Percentiles rank a stretch among this genome's conserved stretches.
Conservation (phyloP, 2,797 vertebrate species). For the Sylvilagus floridanus region DNA sequence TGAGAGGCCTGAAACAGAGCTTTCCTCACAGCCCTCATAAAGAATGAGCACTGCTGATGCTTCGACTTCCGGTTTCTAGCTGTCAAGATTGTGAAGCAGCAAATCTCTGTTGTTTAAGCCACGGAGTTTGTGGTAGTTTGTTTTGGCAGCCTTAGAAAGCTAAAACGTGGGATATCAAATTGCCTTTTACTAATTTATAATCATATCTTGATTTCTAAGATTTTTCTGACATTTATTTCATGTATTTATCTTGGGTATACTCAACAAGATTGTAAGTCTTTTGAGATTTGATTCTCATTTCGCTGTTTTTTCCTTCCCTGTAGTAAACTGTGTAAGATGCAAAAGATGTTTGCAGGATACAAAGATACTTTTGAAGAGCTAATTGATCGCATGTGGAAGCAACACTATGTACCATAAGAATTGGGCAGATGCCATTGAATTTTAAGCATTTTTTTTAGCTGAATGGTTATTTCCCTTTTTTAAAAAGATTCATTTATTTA, state of each 20-base stretch:
- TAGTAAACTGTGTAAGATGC: not conserved
- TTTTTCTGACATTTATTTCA: conserved; percentile 44
- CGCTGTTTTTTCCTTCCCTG: not conserved
- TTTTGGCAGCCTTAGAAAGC: not conserved
- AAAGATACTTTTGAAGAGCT: not conserved
- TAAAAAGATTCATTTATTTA: too few species aligned
- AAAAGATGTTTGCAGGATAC: not conserved
- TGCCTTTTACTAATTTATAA: not conserved
- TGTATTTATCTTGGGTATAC: not conserved
- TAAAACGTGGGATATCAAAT: not conserved
- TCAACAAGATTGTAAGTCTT: not conserved
- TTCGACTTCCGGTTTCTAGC: not conserved
- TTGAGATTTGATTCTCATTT: not conserved
- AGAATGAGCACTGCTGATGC: not conserved
- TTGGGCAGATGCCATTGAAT: not conserved
- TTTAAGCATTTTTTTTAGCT: not conserved
- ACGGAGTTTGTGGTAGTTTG: not conserved
- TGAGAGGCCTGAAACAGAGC: too few species aligned
- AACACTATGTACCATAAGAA: not conserved
- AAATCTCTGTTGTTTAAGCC: not conserved
- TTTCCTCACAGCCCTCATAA: not conserved
- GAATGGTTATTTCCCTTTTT: not conserved
- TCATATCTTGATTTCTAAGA: not conserved
- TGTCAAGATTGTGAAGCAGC: not conserved
- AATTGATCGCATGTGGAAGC: not conserved